Evolutionary conservation across 1,140 invertebrate species (phyloP).

Genomic region (Drosophila nannoptera): DNA sequence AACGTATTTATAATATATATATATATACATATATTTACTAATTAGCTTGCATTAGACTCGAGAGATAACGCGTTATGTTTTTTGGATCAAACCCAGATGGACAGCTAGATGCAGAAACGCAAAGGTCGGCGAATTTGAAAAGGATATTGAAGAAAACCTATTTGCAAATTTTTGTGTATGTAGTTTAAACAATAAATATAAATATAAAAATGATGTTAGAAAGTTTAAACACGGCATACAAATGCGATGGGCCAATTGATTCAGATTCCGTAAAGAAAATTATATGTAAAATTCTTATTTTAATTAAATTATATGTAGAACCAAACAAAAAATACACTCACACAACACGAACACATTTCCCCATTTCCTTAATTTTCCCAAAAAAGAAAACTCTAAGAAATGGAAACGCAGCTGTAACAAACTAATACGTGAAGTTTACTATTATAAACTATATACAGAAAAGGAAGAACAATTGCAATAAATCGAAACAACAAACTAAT

Average conservation of each 20-base stretch:
- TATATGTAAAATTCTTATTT: constrained; percentile 68
- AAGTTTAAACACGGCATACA: constrained; percentile 11
- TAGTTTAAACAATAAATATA: constrained; percentile 46
- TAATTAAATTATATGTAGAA: constrained; percentile 72
- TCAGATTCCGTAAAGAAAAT: constrained; percentile 51
- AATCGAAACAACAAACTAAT: constrained; percentile 54
- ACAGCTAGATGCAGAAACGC: constrained; percentile 13
- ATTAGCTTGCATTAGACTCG: constrained; percentile 57
- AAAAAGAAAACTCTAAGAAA: constrained; percentile 17
- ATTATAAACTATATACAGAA: constrained; percentile 45
- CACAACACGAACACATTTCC: constrained; percentile 8
- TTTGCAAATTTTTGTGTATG: constrained; percentile 53
- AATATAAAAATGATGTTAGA: constrained; percentile 19
- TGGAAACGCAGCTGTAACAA: constrained; percentile 22
- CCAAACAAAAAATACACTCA: constrained; percentile 14
- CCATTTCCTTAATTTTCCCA: neutral
- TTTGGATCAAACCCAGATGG: constrained; percentile 24
- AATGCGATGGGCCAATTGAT: constrained; percentile 21
- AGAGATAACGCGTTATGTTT: constrained; percentile 33
- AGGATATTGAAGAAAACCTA: constrained; percentile 2
- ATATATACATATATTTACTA: constrained; percentile 51
- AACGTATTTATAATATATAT: constrained; percentile 64
- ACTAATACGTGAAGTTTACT: constrained; percentile 55
- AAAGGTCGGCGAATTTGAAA: constrained; percentile 4
- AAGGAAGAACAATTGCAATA: constrained; percentile 56